These are phyloP conservation scores for Monomorium pharaonis DNA, from an alignment of 1,140 invertebrate genomes.

Conservation along the genomic window DNA sequence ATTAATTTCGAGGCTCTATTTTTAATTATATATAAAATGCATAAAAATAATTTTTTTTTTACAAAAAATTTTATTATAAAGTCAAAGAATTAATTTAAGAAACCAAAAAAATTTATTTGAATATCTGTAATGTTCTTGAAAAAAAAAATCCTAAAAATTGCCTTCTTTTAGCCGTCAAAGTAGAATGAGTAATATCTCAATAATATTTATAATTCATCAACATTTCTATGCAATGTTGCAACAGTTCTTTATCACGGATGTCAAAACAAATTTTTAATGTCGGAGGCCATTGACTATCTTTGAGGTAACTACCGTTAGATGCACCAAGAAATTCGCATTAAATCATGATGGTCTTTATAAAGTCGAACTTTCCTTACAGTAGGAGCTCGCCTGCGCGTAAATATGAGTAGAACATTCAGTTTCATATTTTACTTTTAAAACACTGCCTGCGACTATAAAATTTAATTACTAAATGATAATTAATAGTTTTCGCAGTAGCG, in stretches of 20 bases:
- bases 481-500: not conserved
- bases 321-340: slow-evolving; percentile 69
- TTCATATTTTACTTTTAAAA: slow-evolving; percentile 4
- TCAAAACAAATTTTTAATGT: slow-evolving; percentile 1
- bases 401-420: not conserved
- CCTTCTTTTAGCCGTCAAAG: too few species aligned
- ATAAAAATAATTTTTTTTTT: too few species aligned
- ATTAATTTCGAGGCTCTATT: too few species aligned
- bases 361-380: slow-evolving; percentile 41
- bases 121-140: too few species aligned
- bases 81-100: too few species aligned
- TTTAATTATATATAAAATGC: too few species aligned
- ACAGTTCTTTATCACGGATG: slow-evolving; percentile 24
- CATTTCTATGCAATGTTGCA: slow-evolving; percentile 8
- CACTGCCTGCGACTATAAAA: not conserved
- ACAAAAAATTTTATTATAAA: too few species aligned
- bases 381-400: slow-evolving; percentile 17
- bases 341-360: slow-evolving; percentile 59
- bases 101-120: too few species aligned
- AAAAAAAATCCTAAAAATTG: too few species aligned
- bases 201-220: too few species aligned
- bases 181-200: too few species aligned
- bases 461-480: not conserved
- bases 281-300: slow-evolving; percentile 72
- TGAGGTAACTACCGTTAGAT: slow-evolving; percentile 66